A percentile compares a stretch with the other conserved stretches of the same genome.
Conservation (phyloP, 2,113 vertebrate genomes). For the Semnornis frantzii region DNA sequence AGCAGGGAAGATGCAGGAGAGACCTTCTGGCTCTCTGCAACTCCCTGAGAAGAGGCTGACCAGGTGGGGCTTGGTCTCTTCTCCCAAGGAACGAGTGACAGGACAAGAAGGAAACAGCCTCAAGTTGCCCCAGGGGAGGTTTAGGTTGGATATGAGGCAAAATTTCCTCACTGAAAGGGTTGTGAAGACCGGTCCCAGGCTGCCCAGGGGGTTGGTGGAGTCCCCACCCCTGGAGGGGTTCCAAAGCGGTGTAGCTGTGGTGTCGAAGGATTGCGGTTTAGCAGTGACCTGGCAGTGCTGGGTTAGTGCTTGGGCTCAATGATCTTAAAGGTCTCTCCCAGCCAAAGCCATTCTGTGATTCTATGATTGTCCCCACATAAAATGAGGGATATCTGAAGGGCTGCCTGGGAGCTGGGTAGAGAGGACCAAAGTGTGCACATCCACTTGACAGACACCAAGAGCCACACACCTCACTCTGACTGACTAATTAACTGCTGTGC, state of each 20-base stretch:
- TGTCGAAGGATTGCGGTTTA: background rate
- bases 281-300: background rate
- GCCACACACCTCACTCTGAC: fast-evolving
- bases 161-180: too few relatives aligned
- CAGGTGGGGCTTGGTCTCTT: too few relatives aligned
- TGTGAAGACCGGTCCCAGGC: too few relatives aligned
- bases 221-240: background rate
- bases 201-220: too few relatives aligned
- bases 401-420: background rate
- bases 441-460: background rate
- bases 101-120: too few relatives aligned
- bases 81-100: too few relatives aligned
- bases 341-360: background rate
- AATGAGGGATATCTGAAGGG: too few relatives aligned
- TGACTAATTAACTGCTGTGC: background rate
- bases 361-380: background rate
- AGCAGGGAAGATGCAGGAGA: background rate
- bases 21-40: too few relatives aligned
- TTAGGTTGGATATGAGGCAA: too few relatives aligned
- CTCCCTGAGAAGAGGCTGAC: too few relatives aligned
- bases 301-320: background rate
- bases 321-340: background rate
- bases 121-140: too few relatives aligned
- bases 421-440: fast-evolving
- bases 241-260: background rate